These are phyloP conservation scores for Adineta ricciae DNA, from an alignment of 2,888 invertebrate species.

Conservation along the genomic window DNA sequence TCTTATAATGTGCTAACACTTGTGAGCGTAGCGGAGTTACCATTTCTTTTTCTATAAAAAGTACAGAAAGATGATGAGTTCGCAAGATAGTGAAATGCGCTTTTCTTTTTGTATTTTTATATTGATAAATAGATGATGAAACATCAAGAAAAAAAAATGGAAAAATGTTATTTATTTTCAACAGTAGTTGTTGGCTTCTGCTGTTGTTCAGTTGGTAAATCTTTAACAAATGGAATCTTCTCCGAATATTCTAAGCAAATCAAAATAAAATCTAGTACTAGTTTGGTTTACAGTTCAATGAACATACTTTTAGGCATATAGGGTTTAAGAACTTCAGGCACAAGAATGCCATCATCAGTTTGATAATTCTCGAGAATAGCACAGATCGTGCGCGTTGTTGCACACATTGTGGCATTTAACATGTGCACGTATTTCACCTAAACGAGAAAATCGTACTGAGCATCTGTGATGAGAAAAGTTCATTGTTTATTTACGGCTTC, in stretches of 20 bases:
- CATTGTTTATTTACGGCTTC: background rate
- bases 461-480: too few relatives aligned
- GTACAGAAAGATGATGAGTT: background rate
- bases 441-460: too few relatives aligned
- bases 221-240: background rate
- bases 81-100: background rate
- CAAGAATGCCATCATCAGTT: conserved; percentile 77
- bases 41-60: background rate
- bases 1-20: background rate
- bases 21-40: background rate
- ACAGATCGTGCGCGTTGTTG: conserved; percentile 81
- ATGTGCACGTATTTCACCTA: conserved; percentile 23
- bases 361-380: conserved; percentile 63
- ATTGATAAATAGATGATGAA: background rate
- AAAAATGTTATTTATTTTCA: background rate
- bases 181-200: background rate
- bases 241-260: background rate
- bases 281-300: too few relatives aligned
- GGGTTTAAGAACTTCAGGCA: conserved; percentile 57
- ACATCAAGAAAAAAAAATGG: background rate
- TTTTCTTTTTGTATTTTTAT: background rate
- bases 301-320: conserved; percentile 53
- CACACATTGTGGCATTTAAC: conserved; percentile 57
- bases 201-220: background rate
- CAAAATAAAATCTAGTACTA: too few relatives aligned